Conservation (phyloP, 2,113 vertebrate genomes). For the Rhinopithecus roxellana region DNA sequence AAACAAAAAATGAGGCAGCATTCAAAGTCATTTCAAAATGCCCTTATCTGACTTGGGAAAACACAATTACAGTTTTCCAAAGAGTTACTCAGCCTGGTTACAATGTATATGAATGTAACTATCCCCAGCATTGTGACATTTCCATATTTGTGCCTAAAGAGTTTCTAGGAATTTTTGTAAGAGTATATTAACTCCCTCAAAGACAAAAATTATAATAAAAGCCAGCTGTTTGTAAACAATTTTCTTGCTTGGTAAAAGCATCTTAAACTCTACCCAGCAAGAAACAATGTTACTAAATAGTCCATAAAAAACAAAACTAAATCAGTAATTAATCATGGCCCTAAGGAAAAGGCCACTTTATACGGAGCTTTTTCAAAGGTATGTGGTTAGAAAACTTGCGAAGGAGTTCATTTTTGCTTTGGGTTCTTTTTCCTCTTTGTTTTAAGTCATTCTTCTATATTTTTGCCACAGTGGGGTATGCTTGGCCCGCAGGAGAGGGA, state of each 20-base stretch:
- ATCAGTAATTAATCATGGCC: rapidly evolving
- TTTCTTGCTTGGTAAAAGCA: neutral
- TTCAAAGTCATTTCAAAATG: neutral
- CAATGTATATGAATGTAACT: neutral
- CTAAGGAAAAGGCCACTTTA: neutral
- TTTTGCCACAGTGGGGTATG: no score
- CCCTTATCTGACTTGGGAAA: neutral
- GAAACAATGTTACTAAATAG: neutral
- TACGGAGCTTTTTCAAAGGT: neutral
- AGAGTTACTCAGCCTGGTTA: neutral
- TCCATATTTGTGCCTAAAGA: neutral
- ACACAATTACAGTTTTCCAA: neutral
- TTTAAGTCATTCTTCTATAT: neutral
- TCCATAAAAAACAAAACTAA: neutral
- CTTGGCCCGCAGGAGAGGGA: rapidly evolving
- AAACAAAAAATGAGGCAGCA: neutral
- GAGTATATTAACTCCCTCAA: neutral
- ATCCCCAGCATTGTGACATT: no score
- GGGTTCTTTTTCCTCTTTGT: neutral
- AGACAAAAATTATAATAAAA: neutral
- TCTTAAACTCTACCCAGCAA: neutral
- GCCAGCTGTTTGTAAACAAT: neutral
- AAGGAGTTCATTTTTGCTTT: neutral
- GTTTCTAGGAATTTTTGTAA: neutral
- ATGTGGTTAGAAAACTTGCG: rapidly evolving